Conservation (phyloP, 2,113 vertebrate species). For the Physeter macrocephalus region DNA sequence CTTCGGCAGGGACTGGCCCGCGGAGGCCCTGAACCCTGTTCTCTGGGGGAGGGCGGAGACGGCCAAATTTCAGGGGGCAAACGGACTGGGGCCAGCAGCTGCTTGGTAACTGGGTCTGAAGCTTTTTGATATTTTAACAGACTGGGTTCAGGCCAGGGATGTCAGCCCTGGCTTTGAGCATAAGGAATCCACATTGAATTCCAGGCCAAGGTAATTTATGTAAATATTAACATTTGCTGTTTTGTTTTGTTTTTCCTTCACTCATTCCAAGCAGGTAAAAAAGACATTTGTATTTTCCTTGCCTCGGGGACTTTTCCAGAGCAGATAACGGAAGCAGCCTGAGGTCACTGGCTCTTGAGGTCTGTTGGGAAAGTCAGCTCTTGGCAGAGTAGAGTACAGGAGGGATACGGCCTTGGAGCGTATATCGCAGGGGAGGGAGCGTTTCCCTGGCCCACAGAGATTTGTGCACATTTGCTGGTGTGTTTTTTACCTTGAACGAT, state of each 20-base stretch:
- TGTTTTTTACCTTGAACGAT: not conserved
- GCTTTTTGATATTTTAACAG: not conserved
- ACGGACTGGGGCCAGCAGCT: not conserved
- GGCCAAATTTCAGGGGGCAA: not conserved
- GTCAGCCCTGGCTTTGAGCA: not conserved
- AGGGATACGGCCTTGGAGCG: not conserved
- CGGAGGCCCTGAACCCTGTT: not conserved
- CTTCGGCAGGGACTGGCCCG: not conserved
- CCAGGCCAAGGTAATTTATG: not conserved
- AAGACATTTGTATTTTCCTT: not conserved
- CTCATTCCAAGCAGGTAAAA: not conserved
- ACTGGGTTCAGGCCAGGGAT: not conserved
- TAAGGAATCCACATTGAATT: not conserved
- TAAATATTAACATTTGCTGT: not conserved
- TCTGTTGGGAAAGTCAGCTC: not conserved
- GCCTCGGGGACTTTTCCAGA: not conserved
- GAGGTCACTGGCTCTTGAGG: not conserved
- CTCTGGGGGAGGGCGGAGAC: no score
- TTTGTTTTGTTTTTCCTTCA: not conserved
- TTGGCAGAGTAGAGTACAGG: accelerated
- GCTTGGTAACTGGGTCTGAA: not conserved
- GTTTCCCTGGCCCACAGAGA: not conserved
- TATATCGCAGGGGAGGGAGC: not conserved
- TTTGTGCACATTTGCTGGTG: no score
- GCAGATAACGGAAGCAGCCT: not conserved